Percentiles rank a stretch among this genome's conserved stretches.
phyloP scores from a whole-genome alignment of 2,113 vertebrate species.

The Plecturocebus donacophilus region DNA sequence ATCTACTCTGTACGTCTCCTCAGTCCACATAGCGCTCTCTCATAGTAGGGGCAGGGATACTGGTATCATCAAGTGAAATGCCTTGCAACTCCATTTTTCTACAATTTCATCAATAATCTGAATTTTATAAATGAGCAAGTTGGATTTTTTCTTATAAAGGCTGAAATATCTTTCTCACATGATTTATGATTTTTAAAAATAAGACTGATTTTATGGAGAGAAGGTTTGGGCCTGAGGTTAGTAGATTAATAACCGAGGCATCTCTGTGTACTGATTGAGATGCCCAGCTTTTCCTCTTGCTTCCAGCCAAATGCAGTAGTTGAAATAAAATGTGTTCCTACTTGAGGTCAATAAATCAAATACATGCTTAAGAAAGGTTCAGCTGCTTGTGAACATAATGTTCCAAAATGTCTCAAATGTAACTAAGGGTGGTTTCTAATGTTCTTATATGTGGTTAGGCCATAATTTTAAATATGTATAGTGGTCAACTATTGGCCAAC shows the following conservation, averaged over 20 bases:
- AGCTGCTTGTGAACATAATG: background rate
- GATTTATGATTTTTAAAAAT: background rate
- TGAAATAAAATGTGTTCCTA: background rate
- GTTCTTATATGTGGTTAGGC: background rate
- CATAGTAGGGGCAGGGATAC: background rate
- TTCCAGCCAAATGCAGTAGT: background rate
- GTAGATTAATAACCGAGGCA: background rate
- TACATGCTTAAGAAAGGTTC: background rate
- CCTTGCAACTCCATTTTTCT: background rate
- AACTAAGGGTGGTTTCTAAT: background rate
- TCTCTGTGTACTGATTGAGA: background rate
- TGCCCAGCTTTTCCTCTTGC: background rate
- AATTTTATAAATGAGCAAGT: background rate
- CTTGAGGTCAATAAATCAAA: conserved; percentile 15
- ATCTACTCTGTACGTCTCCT: background rate
- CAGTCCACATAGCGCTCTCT: fast-evolving
- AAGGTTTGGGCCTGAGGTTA: background rate
- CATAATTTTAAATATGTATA: background rate
- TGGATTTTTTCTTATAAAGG: background rate
- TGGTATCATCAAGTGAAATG: background rate
- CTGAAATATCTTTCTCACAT: background rate
- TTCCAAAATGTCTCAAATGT: background rate
- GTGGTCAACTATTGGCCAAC: background rate
- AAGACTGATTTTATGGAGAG: background rate
- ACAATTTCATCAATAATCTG: background rate